These are phyloP conservation scores for Erinaceus europaeus DNA, from an alignment of 2,113 vertebrate species.

Conservation along the genomic window DNA sequence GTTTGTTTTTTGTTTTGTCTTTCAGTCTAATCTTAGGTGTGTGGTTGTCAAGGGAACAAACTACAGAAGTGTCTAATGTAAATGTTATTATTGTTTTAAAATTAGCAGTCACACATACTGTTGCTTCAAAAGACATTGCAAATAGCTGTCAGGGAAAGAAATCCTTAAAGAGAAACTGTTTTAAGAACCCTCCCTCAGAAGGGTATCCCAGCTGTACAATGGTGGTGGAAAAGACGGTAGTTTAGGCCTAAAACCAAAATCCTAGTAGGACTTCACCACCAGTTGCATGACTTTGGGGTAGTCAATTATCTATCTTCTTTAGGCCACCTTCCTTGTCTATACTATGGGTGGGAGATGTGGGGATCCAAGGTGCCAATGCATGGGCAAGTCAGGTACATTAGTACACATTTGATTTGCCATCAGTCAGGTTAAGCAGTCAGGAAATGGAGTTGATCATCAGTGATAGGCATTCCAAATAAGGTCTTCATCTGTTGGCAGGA, in stretches of 20 bases:
- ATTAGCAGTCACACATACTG: slow-evolving; percentile 43
- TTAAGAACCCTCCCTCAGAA: slow-evolving; percentile 3
- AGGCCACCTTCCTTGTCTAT: background rate
- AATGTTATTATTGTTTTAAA: slow-evolving; percentile 54
- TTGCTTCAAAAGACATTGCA: slow-evolving; percentile 4
- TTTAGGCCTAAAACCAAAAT: slow-evolving; percentile 6
- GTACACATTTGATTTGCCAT: too few species aligned
- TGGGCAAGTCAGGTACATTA: background rate
- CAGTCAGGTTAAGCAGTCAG: too few species aligned
- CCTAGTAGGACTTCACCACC: background rate
- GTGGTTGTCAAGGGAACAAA: slow-evolving; percentile 40
- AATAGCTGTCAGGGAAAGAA: background rate
- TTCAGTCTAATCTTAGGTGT: slow-evolving; percentile 41
- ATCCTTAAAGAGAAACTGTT: background rate
- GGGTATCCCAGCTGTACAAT: background rate
- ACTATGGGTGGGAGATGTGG: background rate
- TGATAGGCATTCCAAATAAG: background rate
- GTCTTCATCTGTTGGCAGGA: background rate
- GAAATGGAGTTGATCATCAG: slow-evolving; percentile 27
- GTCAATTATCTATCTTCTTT: background rate
- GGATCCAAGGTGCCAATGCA: slow-evolving; percentile 3
- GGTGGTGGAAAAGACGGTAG: background rate
- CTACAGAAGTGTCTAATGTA: slow-evolving; percentile 46
- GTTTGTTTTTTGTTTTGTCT: too few species aligned
- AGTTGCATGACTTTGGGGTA: slow-evolving; percentile 18